These are phyloP conservation scores for Corapipo altera DNA, from an alignment of 2,113 vertebrate species.

Conservation along the genomic window DNA sequence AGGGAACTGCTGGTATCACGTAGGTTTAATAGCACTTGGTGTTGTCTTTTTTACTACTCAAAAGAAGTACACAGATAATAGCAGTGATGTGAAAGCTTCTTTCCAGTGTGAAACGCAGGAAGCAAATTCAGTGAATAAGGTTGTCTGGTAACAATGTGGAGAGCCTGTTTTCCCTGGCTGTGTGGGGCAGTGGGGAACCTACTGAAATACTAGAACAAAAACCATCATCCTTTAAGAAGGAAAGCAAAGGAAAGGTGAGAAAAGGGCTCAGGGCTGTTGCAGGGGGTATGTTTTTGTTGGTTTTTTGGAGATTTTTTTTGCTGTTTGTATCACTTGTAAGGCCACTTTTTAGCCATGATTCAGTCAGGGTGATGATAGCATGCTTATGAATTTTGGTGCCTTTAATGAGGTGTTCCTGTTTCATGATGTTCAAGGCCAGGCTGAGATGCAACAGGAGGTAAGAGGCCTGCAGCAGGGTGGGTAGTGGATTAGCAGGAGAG, in stretches of 20 bases:
- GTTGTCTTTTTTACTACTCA: neutral
- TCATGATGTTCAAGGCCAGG: neutral
- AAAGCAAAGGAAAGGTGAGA: neutral
- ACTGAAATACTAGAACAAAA: neutral
- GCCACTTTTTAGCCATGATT: neutral
- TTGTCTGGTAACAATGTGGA: neutral
- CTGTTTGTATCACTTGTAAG: neutral
- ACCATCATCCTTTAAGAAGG: neutral
- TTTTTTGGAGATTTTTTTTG: rapidly evolving
- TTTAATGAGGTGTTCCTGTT: neutral
- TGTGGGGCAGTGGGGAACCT: neutral
- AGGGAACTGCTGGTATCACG: neutral
- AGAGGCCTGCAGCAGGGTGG: neutral
- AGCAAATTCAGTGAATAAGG: neutral
- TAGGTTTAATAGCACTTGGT: neutral
- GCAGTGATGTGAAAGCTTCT: neutral
- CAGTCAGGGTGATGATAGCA: neutral
- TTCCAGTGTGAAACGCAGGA: neutral
- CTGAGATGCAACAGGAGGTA: neutral
- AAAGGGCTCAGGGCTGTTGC: neutral
- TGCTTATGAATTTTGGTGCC: neutral
- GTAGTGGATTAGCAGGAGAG: neutral
- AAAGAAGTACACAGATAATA: neutral
- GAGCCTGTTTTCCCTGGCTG: neutral
- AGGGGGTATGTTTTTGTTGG: neutral